Percentiles rank a stretch among this genome's conserved stretches.
These are phyloP conservation scores for Zophobas morio DNA, from an alignment of 1,140 invertebrate species.

Conservation along the genomic window DNA sequence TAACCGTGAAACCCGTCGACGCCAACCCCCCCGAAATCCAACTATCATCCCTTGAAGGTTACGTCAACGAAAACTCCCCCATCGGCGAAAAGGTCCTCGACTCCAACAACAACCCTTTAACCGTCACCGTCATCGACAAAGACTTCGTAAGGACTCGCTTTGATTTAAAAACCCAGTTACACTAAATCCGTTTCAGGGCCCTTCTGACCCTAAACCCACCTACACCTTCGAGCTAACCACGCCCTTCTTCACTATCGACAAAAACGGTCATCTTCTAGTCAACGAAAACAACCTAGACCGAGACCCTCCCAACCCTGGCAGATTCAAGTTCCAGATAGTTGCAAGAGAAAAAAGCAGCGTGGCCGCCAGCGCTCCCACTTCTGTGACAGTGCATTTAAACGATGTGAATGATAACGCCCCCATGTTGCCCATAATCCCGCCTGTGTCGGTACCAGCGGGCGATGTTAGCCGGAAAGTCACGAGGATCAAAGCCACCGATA, in stretches of 20 bases:
- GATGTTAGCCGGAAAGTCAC: constrained; percentile 83
- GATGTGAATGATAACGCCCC: constrained; percentile 92
- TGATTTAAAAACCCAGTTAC: constrained; percentile 3
- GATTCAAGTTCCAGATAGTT: constrained; percentile 86
- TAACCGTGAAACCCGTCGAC: constrained; percentile 88
- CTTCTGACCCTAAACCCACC: constrained; percentile 79
- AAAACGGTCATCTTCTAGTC: constrained; percentile 81
- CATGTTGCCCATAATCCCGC: constrained; percentile 80
- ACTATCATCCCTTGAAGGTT: constrained; percentile 81
- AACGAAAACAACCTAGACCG: constrained; percentile 88
- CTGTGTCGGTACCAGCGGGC: constrained; percentile 86
- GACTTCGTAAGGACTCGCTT: constrained; percentile 79
- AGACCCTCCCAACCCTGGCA: constrained; percentile 88
- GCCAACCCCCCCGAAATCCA: constrained; percentile 85
- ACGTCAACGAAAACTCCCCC: constrained; percentile 88
- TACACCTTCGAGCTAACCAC: constrained; percentile 90
- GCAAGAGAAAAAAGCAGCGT: constrained; percentile 84
- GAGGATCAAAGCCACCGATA: constrained; percentile 86
- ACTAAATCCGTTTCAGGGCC: constrained; percentile 67
- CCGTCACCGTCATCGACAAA: constrained; percentile 82
- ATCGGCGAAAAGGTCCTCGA: constrained; percentile 87
- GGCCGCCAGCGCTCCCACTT: constrained; percentile 85
- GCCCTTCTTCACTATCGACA: constrained; percentile 85
- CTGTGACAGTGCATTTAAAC: constrained; percentile 82
- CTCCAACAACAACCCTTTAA: constrained; percentile 76